phyloP scores from a whole-genome alignment of 1,140 invertebrate genomes.

The Camponotus pennsylvanicus region DNA sequence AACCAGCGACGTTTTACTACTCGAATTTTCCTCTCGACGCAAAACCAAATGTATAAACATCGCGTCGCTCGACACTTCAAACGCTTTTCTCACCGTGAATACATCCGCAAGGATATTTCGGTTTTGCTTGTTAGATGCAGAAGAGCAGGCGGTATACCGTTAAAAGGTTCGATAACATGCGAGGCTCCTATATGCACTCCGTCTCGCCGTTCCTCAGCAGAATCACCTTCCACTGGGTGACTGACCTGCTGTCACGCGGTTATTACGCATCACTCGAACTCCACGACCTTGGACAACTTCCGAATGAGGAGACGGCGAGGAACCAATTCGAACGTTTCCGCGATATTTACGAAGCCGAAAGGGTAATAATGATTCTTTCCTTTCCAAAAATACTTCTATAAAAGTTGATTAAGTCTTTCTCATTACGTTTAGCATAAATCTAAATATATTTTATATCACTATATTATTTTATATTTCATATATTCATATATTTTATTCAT shows the following conservation, averaged over 20 bases:
- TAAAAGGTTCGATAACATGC: constrained; percentile 31
- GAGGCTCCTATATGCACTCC: constrained; percentile 72
- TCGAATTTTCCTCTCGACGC: background rate
- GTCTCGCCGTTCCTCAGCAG: constrained; percentile 81
- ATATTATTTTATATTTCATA: background rate
- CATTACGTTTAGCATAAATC: background rate
- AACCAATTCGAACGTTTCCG: constrained; percentile 87
- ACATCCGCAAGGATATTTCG: constrained; percentile 40
- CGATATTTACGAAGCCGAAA: constrained; percentile 84
- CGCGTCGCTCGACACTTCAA: background rate
- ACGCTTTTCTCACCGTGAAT: background rate
- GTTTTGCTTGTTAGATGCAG: constrained; percentile 66
- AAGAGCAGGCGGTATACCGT: constrained; percentile 70
- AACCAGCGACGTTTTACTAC: constrained; percentile 14
- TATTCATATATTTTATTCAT: no score
- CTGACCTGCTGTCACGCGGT: constrained; percentile 89
- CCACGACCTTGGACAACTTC: constrained; percentile 90
- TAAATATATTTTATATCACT: background rate
- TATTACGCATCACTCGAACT: constrained; percentile 89
- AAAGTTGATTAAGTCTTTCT: background rate
- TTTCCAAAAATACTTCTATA: background rate
- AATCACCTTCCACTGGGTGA: constrained; percentile 93
- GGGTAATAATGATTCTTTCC: constrained; percentile 80
- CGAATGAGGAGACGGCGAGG: constrained; percentile 88
- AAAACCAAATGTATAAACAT: constrained; percentile 36